Base-by-base conservation (phyloP, 2,797 vertebrate genomes). In the Falco peregrinus region DNA sequence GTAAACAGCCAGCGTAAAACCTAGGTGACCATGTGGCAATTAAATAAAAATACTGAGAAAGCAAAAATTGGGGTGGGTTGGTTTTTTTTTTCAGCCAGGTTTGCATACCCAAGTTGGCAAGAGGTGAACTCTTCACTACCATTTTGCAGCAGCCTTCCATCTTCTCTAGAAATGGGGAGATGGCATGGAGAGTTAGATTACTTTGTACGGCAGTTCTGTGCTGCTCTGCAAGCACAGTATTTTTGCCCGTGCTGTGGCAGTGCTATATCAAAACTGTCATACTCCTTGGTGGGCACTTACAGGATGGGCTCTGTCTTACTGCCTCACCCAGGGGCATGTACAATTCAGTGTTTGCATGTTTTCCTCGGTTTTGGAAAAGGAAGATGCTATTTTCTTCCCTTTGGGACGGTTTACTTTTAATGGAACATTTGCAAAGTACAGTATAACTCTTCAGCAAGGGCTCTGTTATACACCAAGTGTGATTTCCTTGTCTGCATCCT, bases 301-400 rank as follows among this genome's bases (percentile, higher is more conserved):
- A 41, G 35, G 21, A 22, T n/a, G 31, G 43, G 26, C 41, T 71
- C 28, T 61, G 25, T 68, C 67, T 90, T 39, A 25, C 11, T 31
- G 29, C 33, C 50, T 80, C 25, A 47, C 29, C 5, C 29, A 51
- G 63, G 10, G 15, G 13, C 57, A 15, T 0, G 21, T 28, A 9
- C 0, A 0, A 28, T 69, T 82, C 29, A n/a, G 9, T 8, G 51
- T 87, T 68, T 64, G 29, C 63, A 39, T 29, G 6, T 50, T 73
- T 89, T n/a, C 31, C 54, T 26, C 21, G 12, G 0, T 33, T 94
- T 64, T 71, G 50, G 50, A 51, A 60, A 61, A 70, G 41, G n/a
- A n/a, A 75, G n/a, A 47, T 86, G 61, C 21, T 56, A 6, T 73
- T 83, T 73, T 25, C 51, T 76, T 87, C 67, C 43, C 31, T 92